These are phyloP conservation scores for Erythrocercus mccallii DNA, from an alignment of 2,113 vertebrate genomes.

Conservation along the genomic window DNA sequence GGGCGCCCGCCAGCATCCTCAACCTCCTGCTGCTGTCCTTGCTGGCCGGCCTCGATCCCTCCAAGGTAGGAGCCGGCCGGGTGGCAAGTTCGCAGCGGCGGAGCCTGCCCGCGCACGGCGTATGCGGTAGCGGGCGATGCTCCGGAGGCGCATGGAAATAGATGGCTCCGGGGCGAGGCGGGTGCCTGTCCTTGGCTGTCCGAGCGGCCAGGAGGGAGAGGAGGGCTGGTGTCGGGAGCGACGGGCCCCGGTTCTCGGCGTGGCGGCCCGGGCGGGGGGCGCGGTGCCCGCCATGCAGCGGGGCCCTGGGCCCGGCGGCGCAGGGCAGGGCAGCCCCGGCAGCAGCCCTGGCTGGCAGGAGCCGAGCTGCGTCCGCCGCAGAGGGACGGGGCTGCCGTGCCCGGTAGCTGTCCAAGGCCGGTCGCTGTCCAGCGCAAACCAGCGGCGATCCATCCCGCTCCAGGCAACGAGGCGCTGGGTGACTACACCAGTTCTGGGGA, in stretches of 20 bases:
- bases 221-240: not conserved
- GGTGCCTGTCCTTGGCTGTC: not conserved
- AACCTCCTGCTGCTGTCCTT: slow-evolving; percentile 82
- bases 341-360: not conserved
- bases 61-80: slow-evolving; percentile 81
- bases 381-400: not conserved
- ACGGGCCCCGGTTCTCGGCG: not conserved
- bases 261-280: not conserved
- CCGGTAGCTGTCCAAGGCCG: not conserved
- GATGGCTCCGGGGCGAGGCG: not conserved
- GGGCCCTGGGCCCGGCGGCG: not conserved
- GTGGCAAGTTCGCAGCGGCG: not conserved
- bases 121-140: slow-evolving; percentile 12
- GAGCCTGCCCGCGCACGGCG: not conserved
- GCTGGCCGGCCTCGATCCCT: slow-evolving; percentile 85
- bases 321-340: not conserved
- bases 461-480: not conserved
- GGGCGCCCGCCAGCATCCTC: slow-evolving; percentile 77
- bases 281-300: slow-evolving; percentile 17
- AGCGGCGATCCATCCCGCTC: not conserved
- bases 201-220: not conserved
- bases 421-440: not conserved
- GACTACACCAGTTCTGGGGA: not conserved
- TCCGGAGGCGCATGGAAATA: not conserved
- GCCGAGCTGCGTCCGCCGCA: not conserved